Base-by-base conservation (phyloP, 2,888 invertebrate genomes). In the Rhabditophanes sp. region DNA sequence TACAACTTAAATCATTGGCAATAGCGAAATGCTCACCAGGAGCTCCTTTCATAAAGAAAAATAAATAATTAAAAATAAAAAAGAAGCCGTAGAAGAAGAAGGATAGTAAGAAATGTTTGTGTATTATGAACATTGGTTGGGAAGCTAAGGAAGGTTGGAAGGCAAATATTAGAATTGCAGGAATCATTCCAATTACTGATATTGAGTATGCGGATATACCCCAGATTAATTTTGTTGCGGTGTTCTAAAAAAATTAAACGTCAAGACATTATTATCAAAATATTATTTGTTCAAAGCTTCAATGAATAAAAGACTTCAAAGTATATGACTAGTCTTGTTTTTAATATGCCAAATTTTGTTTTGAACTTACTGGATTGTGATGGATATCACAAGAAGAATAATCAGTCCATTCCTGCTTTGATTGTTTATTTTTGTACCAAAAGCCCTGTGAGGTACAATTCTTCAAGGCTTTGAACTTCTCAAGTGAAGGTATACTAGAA, bases 1-100 rank as follows among this genome's bases (percentile, higher is more conserved):
- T 50, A 33, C 61, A 61, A 29, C 42, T 38, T 34, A 58, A 56
- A 42, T 58, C 49, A 33, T 61, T 61, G 11, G 35, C 40, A 33
- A 42, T 44, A 32, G 38, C 32, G 21, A 51, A 38, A 15, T 39
- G 33, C 11, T 44, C 47, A 12, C 49, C 44, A 9, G 48, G 50
- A 11, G 50, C 51, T 12, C 41, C 44, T 29, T 41, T 35, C 23
- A 43, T 36, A 12, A 55, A 43, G 38, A 57, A 62, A 25, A 61
- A 46, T 18, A 48, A 29, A 26, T 30, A 43, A 35, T 55, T 60
- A 42, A 57, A 35, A 20, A 61, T 44, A 39, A 53, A 57, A 39
- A 46, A 45, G 17, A 51, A 28, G 6, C 37, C 35, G 26, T 21
- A 20, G 22, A 50, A 40, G 11, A 62, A 44, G 22, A 63, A 59